Conservation (phyloP, 2,113 vertebrate species). For the Pogona vitticeps region DNA sequence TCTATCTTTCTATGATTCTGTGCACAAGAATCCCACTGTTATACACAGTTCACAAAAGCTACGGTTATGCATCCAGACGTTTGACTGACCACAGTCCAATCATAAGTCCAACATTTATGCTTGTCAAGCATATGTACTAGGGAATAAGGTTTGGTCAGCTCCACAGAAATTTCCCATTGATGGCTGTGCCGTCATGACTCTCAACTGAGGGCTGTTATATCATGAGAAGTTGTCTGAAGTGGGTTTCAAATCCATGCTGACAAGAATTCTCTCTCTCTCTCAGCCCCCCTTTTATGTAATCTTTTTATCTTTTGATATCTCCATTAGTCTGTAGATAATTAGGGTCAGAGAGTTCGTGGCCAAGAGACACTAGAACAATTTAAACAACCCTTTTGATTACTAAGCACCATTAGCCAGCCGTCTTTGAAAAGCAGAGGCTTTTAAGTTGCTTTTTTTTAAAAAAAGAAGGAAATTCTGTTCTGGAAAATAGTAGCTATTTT, state of each 20-base stretch:
- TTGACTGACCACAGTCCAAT: background rate
- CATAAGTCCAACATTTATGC: too few species aligned
- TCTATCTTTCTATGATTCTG: too few species aligned
- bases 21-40: too few species aligned
- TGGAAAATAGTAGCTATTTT: slow-evolving; percentile 45
- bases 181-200: background rate
- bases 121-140: background rate
- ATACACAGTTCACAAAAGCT: too few species aligned
- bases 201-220: slow-evolving; percentile 14
- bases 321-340: slow-evolving; percentile 41
- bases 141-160: background rate
- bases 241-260: slow-evolving; percentile 37
- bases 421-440: slow-evolving; percentile 48
- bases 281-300: background rate
- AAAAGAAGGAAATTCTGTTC: too few species aligned
- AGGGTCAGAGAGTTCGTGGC: slow-evolving; percentile 50
- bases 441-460: slow-evolving; percentile 22
- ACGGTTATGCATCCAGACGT: background rate
- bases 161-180: background rate
- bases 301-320: slow-evolving; percentile 33
- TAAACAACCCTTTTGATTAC: slow-evolving; percentile 66
- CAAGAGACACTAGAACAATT: slow-evolving; percentile 61
- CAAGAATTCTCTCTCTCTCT: background rate
- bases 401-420: slow-evolving; percentile 52
- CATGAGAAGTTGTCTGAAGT: slow-evolving; percentile 24